Evolutionary conservation across 2,888 invertebrate species (phyloP), one percentile per base, ranked within the genome.

Genomic region (Rhynchonema sp.): DNA sequence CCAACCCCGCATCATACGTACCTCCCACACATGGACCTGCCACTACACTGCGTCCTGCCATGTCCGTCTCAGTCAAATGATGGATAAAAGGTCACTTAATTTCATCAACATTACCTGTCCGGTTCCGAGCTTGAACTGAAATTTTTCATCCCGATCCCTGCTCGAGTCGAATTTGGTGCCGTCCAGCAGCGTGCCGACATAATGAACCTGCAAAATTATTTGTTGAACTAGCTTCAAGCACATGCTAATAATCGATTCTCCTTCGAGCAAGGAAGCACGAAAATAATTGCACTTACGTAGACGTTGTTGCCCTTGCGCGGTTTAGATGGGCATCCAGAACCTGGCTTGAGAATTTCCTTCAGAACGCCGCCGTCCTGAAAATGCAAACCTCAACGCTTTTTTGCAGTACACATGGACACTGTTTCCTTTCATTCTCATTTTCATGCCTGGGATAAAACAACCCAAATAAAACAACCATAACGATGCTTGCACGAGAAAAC

Each of bases 161-260:
- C 89, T 91, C 0, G 90, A 88, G 76, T 96, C 96, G 73, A 96
- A 94, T 71, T 85, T 82, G 1, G 84, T 83, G 76, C 90, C 85
- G 3, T 65, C 62, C 30, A 67, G 65, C 30, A 94, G 79, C 1
- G 84, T 86, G 30, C 94, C 94, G 1, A 84, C 85, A 72, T 96
- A 96, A 75, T 96, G 91, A 0, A 89, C 84, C 2, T 75, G 80
- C 0, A 79, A 38, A 13, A 17, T n/a, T n/a, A n/a, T n/a, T n/a
- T n/a, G n/a, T n/a, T n/a, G n/a, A n/a, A n/a, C n/a, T n/a, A n/a
- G n/a, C n/a, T n/a, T n/a, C n/a, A n/a, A n/a, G n/a, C n/a, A n/a
- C n/a, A n/a, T n/a, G n/a, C n/a, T 56, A 1, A 27, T 25, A 59
- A 28, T 29, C 30, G 22, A 46, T 20, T 46, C 28, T 38, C 23